phyloP scores from a whole-genome alignment of 2,888 invertebrate species.

The Nycteola revayana region DNA sequence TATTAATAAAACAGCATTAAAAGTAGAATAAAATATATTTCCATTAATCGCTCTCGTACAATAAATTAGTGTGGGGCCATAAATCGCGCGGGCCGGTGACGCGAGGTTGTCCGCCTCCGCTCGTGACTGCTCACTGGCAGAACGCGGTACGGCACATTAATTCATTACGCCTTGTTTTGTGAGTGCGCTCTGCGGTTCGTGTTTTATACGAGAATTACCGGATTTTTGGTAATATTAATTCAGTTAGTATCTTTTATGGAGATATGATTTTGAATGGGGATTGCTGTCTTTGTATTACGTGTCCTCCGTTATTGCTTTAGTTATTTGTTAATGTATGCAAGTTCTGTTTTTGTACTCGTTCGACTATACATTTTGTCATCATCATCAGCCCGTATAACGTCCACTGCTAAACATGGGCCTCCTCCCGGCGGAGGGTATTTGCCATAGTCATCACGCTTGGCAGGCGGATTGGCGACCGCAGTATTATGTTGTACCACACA shows the following conservation, averaged over 20 bases:
- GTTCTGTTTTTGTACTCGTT: no score
- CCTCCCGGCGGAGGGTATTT: no score
- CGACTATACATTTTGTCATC: no score
- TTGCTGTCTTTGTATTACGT: no score
- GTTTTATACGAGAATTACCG: neutral
- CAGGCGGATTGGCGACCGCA: no score
- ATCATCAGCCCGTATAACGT: no score
- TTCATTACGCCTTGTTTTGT: constrained; percentile 33
- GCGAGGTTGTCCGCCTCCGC: constrained; percentile 45
- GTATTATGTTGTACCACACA: no score
- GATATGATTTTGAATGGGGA: neutral
- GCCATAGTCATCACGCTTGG: no score
- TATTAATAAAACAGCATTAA: constrained; percentile 40
- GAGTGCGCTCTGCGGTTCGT: constrained; percentile 21
- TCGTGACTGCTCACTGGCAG: constrained; percentile 26
- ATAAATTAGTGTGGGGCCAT: constrained; percentile 66
- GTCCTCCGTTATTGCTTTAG: no score
- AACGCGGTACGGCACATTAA: constrained; percentile 33
- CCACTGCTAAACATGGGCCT: no score
- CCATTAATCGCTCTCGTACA: constrained; percentile 51
- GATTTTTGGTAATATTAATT: neutral
- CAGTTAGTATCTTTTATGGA: neutral
- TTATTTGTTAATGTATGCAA: no score
- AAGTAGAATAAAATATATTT: constrained; percentile 52
- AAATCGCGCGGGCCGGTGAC: constrained; percentile 57